Evolutionary conservation across 2,113 vertebrate species (phyloP).

Genomic region (Mastomys coucha): DNA sequence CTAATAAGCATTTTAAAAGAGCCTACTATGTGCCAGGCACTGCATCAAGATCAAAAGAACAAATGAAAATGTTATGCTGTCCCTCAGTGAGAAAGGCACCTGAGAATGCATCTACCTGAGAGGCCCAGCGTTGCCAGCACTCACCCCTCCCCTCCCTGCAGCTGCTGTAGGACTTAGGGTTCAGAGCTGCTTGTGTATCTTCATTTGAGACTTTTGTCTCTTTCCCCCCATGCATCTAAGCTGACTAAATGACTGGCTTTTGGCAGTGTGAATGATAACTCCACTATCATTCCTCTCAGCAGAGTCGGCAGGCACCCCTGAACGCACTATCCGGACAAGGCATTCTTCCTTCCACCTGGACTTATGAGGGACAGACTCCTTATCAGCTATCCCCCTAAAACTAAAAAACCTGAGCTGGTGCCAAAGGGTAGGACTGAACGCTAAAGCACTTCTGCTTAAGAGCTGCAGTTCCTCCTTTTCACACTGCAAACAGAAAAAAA

Average conservation of each 20-base stretch:
- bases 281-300: neutral
- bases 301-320: neutral
- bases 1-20: neutral
- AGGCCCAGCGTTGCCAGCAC: neutral
- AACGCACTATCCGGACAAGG: neutral
- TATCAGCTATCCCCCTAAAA: conserved; percentile 42
- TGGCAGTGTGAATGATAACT: neutral
- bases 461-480: conserved; percentile 7
- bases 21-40: neutral
- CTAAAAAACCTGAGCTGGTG: neutral
- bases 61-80: neutral
- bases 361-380: neutral
- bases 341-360: neutral
- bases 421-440: neutral
- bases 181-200: neutral
- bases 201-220: neutral
- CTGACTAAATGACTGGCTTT: neutral
- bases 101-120: neutral
- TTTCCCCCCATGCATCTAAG: neutral
- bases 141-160: neutral
- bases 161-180: neutral
- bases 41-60: neutral
- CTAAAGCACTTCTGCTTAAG: conserved; percentile 20
- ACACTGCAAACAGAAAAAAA: neutral
- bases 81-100: neutral